phyloP scores from a whole-genome alignment of 2,888 invertebrate species.

The Muschampia staudingeri region DNA sequence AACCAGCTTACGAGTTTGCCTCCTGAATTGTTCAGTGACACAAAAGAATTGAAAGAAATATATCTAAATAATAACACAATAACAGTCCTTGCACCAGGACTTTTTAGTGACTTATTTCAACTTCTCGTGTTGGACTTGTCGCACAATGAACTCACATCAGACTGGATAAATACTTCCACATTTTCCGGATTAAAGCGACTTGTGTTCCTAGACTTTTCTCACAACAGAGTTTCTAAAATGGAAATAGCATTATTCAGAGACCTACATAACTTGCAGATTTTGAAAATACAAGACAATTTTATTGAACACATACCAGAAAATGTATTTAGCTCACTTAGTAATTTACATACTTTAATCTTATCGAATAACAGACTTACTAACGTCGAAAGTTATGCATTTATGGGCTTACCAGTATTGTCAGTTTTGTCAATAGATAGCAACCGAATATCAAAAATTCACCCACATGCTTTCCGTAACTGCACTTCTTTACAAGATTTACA shows the following conservation, averaged over 20 bases:
- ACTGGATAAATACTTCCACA: slow-evolving; percentile 96
- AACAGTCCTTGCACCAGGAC: slow-evolving; percentile 95
- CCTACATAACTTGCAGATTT: slow-evolving; percentile 95
- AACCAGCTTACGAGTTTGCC: slow-evolving; percentile 96
- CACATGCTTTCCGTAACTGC: slow-evolving; percentile 95
- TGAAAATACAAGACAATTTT: slow-evolving; percentile 95
- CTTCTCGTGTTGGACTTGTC: slow-evolving; percentile 95
- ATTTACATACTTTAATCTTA: slow-evolving; percentile 95
- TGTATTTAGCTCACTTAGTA: slow-evolving; percentile 94
- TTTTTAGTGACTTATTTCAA: slow-evolving; percentile 95
- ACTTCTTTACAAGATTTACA: slow-evolving; percentile 96
- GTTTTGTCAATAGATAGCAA: slow-evolving; percentile 96
- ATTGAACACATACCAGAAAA: slow-evolving; percentile 95
- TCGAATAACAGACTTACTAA: slow-evolving; percentile 95
- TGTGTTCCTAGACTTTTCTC: slow-evolving; percentile 94
- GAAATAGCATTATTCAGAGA: slow-evolving; percentile 95
- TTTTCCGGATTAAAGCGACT: slow-evolving; percentile 95
- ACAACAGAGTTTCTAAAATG: slow-evolving; percentile 94
- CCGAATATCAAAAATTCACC: slow-evolving; percentile 94
- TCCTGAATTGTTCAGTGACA: slow-evolving; percentile 95
- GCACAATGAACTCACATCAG: slow-evolving; percentile 95
- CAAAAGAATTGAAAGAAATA: slow-evolving; percentile 95
- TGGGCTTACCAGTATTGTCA: slow-evolving; percentile 94
- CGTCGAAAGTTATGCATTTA: slow-evolving; percentile 94
- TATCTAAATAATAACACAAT: slow-evolving; percentile 96